Base-by-base conservation (phyloP, 2,113 vertebrate genomes). In the Puma concolor region DNA sequence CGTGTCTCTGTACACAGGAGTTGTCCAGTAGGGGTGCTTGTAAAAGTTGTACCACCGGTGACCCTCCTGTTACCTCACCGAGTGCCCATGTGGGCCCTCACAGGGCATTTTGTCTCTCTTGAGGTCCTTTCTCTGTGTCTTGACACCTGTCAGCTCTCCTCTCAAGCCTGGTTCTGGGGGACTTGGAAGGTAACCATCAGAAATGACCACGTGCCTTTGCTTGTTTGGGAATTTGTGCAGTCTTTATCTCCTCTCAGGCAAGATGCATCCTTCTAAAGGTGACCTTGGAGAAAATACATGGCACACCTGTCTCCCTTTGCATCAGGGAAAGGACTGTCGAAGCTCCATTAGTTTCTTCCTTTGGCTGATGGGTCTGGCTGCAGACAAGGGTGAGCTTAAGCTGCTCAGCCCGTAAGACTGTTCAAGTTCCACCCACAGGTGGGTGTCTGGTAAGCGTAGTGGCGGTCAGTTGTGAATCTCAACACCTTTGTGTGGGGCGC, bases 401-500 rank as follows among this genome's bases (percentile, higher is more conserved):
- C 6, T n/a, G 8, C 13, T 71, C 81, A 67, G n/a, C 33, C 79
- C 66, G 2, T 13, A 4, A 33, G 52, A 14, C 10, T n/a, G 4
- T 13, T 67, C 19, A 2, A 29, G 66, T 44, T 77, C 44, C 44
- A 44, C 8, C 48, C 8, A 29, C 4, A 76, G 64, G 50, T 23
- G 16, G 21, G 29, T 74, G 54, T 38, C 84, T 52, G n/a, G 33
- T 87, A 85, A 41, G 33, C 13, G 25, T 1, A 23, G 60, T 63
- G 11, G 31, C 31, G 1, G 11, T 77, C 10, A 80, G 12, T 11
- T 31, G 17, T n/a, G 57, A 52, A 48, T 29, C 27, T 16, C n/a
- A 1, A 44, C 86, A 64, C 23, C 6, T 19, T 13, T 38, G 9
- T 19, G 52, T 7, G 29, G 5, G 10, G 1, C 9, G 2, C 0